Conservation (phyloP, 92 coral and sea anemone species). For the Phenganax marumi region DNA sequence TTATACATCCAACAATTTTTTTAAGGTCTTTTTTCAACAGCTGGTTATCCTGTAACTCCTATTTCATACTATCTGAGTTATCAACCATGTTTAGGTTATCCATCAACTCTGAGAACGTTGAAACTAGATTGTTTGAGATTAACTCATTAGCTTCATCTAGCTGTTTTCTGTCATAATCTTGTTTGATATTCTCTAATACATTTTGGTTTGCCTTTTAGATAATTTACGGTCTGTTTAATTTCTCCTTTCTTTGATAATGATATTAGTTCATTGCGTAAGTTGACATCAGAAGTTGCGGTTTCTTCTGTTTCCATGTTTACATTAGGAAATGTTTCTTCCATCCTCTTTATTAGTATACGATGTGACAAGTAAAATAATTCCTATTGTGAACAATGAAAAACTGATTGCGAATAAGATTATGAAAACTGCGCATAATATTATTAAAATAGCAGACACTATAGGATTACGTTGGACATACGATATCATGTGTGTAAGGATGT, state of each 20-base stretch:
- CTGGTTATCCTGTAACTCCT: background rate
- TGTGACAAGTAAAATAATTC: too few species aligned
- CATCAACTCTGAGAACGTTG: background rate
- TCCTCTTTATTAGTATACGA: too few species aligned
- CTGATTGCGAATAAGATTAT: too few species aligned
- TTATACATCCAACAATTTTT: background rate
- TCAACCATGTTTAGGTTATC: background rate
- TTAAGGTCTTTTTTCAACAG: background rate
- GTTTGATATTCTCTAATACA: background rate
- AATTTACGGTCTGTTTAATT: background rate
- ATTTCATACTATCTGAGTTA: background rate
- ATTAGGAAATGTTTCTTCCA: too few species aligned
- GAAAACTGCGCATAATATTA: background rate
- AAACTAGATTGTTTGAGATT: background rate
- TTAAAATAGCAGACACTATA: background rate
- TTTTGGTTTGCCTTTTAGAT: background rate
- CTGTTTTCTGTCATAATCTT: background rate
- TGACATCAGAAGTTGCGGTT: too few species aligned
- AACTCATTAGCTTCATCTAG: background rate
- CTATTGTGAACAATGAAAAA: too few species aligned
- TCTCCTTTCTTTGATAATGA: background rate
- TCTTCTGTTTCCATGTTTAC: too few species aligned
- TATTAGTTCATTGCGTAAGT: background rate
- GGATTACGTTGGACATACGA: background rate
- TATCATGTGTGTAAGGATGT: conserved; percentile 5